Evolutionary conservation across 2,888 invertebrate genomes (phyloP), one percentile per base, ranked within the genome.

Genomic region (Drosophila nr. perissopoda): DNA sequence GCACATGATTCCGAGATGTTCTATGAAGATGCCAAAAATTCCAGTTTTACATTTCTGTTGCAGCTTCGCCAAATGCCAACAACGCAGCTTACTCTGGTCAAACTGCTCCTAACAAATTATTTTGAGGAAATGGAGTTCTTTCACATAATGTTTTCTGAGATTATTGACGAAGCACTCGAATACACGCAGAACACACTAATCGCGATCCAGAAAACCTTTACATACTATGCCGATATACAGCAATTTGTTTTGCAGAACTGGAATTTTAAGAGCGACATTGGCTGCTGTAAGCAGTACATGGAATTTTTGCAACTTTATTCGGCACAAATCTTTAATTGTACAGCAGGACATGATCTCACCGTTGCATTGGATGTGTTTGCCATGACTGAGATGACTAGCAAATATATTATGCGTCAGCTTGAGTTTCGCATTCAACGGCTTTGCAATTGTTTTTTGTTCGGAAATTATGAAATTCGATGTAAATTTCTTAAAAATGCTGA

Each of bases 121-220:
- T 92, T 90, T 75, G 70, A 82, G 0, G 92, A 93, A 87, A 92
- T 92, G 91, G 92, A 92, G 61, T 91, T 90, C 66, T 90, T 92
- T 53, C 85, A 91, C 45, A 77, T 90, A 18, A 78, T 87, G 75
- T 83, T 92, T 51, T 85, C 87, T 0, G 91, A 89, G 69, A 78
- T 91, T 33, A 73, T 92, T 4, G 91, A 93, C 62, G 90, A 92
- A 62, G 88, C 89, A n/a, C 58, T 89, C 2, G 92, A 90, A 51
- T 92, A 89, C 40, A 83, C 88, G 4, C 73, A 81, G 4, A 85
- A 90, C 48, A 87, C 87, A 10, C 69, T 92, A 40, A 56, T 71
- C 1, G 69, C 78, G 2, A 77, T 86, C n/a, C 83, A 86, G 53
- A 79, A 68, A 7, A 84, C 85, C 8, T 90, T 91, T 45, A 66